These are phyloP conservation scores for Spermophilus dauricus DNA, from an alignment of 2,113 vertebrate genomes.

Conservation along the genomic window DNA sequence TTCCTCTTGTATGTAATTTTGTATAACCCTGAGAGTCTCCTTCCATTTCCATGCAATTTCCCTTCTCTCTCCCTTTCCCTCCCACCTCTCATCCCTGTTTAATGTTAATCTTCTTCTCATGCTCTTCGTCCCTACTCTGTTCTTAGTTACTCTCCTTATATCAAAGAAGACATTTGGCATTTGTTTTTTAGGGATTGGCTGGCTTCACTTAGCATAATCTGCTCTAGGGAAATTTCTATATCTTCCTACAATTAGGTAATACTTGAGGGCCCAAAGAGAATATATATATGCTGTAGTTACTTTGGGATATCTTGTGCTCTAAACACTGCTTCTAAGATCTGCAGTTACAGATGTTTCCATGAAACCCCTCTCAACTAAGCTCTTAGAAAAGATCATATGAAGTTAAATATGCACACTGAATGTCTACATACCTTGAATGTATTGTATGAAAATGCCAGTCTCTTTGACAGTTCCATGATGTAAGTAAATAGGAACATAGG, in stretches of 20 bases:
- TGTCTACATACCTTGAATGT: neutral
- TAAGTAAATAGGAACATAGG: neutral
- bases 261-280: neutral
- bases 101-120: too few relatives aligned
- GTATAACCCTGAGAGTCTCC: too few relatives aligned
- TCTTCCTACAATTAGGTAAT: constrained; percentile 41
- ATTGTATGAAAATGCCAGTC: neutral
- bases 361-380: constrained; percentile 44
- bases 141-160: too few relatives aligned
- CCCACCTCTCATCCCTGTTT: too few relatives aligned
- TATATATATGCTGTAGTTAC: neutral
- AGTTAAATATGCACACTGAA: neutral
- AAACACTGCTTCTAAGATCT: constrained; percentile 1
- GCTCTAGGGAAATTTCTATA: neutral
- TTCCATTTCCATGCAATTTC: too few relatives aligned
- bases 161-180: too few relatives aligned
- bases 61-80: too few relatives aligned
- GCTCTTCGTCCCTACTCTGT: too few relatives aligned
- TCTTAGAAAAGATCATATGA: neutral
- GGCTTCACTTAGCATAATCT: too few relatives aligned
- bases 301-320: constrained; percentile 28
- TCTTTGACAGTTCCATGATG: constrained; percentile 26
- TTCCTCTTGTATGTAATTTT: too few relatives aligned
- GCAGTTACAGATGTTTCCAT: neutral
- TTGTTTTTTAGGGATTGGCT: too few relatives aligned